These are phyloP conservation scores for Sturmia bella DNA, from an alignment of 2,888 invertebrate species.

Conservation along the genomic window DNA sequence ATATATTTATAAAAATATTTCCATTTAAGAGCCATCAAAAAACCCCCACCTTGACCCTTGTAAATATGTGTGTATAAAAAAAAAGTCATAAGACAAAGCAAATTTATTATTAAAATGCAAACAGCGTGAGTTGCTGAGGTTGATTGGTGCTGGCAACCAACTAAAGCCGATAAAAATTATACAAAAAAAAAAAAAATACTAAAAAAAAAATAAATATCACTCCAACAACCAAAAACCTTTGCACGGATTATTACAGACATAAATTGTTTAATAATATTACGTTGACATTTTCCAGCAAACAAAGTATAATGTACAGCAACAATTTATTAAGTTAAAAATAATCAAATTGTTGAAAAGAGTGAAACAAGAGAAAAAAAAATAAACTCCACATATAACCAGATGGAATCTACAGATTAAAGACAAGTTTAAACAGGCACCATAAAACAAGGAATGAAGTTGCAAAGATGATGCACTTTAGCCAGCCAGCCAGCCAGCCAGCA, in stretches of 20 bases:
- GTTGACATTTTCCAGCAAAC: constrained; percentile 65
- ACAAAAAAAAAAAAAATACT: background rate
- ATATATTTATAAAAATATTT: constrained; percentile 17
- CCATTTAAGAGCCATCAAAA: constrained; percentile 48
- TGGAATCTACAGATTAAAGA: constrained; percentile 53
- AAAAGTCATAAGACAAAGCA: constrained; percentile 32
- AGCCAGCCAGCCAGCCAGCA: constrained; percentile 26
- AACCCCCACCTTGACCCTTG: constrained; percentile 67
- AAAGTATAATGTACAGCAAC: constrained; percentile 34
- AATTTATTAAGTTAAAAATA: constrained; percentile 45
- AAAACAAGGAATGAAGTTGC: constrained; percentile 30
- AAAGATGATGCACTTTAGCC: constrained; percentile 34
- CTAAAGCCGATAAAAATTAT: constrained; percentile 17
- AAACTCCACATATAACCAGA: constrained; percentile 24
- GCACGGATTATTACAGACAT: constrained; percentile 63
- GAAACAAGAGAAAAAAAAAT: constrained; percentile 7
- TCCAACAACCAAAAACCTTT: constrained; percentile 51
- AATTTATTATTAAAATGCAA: constrained; percentile 33
- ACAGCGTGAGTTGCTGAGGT: constrained; percentile 9
- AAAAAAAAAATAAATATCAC: background rate
- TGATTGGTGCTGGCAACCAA: constrained; percentile 25
- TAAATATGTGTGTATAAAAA: constrained; percentile 10
- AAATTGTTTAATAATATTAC: constrained; percentile 65
- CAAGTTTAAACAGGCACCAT: constrained; percentile 30
- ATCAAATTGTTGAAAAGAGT: constrained; percentile 22